A percentile compares a stretch with the other conserved stretches of the same genome.
These are phyloP conservation scores for Botia almorhae DNA, from an alignment of 2,797 vertebrate species.

Conservation along the genomic window DNA sequence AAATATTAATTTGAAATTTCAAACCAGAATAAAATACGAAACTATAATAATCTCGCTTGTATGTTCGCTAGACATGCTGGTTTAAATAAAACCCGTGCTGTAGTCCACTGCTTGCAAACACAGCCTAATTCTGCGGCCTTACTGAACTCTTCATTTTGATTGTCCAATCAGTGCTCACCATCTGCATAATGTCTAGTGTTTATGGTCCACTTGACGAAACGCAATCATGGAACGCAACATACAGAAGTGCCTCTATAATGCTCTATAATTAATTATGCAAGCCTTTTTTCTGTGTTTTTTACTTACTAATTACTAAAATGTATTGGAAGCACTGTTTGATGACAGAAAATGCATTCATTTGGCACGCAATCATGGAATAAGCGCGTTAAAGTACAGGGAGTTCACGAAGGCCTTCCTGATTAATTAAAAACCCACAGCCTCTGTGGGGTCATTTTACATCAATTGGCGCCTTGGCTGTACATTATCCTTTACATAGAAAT, in stretches of 20 bases:
- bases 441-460: constrained; percentile 36
- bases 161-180: constrained; percentile 6
- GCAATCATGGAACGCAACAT: not conserved
- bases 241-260: not conserved
- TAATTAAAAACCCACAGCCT: constrained; percentile 29
- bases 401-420: not conserved
- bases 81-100: not conserved
- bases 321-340: not conserved
- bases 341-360: not conserved
- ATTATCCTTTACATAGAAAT: constrained; percentile 40
- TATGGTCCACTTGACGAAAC: not conserved
- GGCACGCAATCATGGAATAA: not conserved
- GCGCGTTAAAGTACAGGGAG: not conserved
- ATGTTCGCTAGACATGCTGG: not conserved
- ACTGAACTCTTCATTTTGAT: not conserved
- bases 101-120: not conserved
- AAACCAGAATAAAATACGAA: too few species aligned
- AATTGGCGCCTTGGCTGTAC: constrained; percentile 37
- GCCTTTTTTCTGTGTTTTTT: not conserved
- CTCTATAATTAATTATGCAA: constrained; percentile 1
- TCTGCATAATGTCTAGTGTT: constrained; percentile 20
- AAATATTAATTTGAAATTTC: too few species aligned
- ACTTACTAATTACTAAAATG: constrained; percentile 6
- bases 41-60: not conserved
- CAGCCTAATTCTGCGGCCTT: not conserved